A percentile compares a stretch with the other conserved stretches of the same genome.
phyloP scores from a whole-genome alignment of 2,797 vertebrate genomes.

The Dromococcyx pavoninus region DNA sequence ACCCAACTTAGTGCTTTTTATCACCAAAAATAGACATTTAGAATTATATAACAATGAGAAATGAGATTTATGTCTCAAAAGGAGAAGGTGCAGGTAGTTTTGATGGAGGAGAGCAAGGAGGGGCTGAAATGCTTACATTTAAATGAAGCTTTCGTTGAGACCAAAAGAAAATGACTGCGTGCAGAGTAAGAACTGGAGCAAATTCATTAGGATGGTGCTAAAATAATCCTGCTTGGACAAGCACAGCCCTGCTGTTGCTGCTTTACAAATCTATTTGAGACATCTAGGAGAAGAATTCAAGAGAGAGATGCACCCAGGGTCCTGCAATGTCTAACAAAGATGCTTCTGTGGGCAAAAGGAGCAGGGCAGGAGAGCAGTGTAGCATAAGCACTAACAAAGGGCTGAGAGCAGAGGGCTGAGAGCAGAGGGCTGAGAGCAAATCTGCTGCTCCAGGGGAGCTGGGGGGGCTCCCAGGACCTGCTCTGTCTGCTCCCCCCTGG shows the following conservation, averaged over 20 bases:
- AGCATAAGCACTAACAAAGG: accelerated
- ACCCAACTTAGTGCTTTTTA: not conserved
- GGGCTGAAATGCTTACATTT: not conserved
- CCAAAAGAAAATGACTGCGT: not conserved
- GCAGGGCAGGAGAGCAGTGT: not conserved
- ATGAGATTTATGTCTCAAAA: not conserved
- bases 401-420: not conserved
- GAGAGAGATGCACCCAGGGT: too few species aligned
- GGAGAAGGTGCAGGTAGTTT: not conserved
- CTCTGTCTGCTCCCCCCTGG: not conserved
- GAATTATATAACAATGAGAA: not conserved
- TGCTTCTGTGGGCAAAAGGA: not conserved
- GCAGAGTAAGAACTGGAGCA: not conserved
- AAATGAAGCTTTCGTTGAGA: not conserved
- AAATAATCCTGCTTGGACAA: not conserved
- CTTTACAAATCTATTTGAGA: accelerated
- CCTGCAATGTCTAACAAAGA: not conserved
- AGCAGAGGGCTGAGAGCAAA: not conserved
- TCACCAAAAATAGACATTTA: not conserved
- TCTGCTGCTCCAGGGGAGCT: not conserved
- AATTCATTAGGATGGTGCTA: not conserved
- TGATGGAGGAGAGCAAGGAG: not conserved
- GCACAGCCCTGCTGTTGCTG: not conserved
- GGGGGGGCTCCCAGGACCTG: accelerated
- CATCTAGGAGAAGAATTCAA: not conserved